These are phyloP conservation scores for Styela plicata DNA, from an alignment of 23 tunicate genomes.

Conservation along the genomic window DNA sequence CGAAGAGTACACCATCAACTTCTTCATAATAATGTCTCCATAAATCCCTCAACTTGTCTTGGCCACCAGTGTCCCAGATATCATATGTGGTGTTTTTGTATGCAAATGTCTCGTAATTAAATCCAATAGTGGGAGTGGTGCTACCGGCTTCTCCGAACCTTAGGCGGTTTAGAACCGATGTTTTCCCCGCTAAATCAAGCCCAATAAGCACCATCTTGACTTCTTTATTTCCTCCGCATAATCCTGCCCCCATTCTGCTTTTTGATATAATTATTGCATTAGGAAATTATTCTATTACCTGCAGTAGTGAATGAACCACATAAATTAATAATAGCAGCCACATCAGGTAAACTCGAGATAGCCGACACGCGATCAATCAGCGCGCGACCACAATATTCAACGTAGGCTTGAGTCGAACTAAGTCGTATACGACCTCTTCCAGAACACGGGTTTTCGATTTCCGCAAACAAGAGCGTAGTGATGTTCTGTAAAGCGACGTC, in stretches of 20 bases:
- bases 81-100: conserved; percentile 49
- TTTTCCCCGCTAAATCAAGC: conserved; percentile 81
- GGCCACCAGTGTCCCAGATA: conserved; percentile 95
- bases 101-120: conserved; percentile 62
- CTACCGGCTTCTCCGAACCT: conserved; percentile 64
- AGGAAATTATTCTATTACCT: too few relatives aligned
- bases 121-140: conserved; percentile 88
- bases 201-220: conserved; percentile 65
- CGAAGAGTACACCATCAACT: conserved; percentile 73
- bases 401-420: too few relatives aligned
- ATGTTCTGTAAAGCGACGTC: too few relatives aligned
- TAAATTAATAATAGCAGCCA: too few relatives aligned
- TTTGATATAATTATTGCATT: neutral
- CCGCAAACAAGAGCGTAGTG: too few relatives aligned
- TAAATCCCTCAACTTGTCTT: conserved; percentile 73
- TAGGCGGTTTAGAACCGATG: conserved; percentile 63
- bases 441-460: neutral
- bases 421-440: too few relatives aligned
- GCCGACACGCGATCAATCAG: too few relatives aligned
- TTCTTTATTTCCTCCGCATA: conserved; percentile 54
- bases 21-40: conserved; percentile 89
- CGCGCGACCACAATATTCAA: too few relatives aligned
- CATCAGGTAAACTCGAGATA: too few relatives aligned
- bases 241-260: conserved; percentile 10
- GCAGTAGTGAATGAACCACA: too few relatives aligned